These are phyloP conservation scores for Schizotus pectinicornis DNA, from an alignment of 2,888 invertebrate genomes.

Conservation along the genomic window DNA sequence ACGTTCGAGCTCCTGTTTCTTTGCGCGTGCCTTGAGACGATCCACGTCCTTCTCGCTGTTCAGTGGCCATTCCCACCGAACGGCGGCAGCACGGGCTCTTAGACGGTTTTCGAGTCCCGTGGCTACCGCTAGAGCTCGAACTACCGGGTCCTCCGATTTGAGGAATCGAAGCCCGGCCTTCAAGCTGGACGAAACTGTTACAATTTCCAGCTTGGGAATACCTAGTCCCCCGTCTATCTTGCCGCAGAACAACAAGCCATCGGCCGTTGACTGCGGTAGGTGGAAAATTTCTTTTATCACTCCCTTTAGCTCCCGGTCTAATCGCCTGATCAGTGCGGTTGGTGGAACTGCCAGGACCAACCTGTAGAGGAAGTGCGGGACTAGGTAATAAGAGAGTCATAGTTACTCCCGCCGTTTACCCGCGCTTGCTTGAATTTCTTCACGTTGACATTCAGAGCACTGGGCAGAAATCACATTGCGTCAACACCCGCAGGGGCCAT, in stretches of 20 bases:
- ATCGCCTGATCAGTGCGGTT: slow-evolving; percentile 24
- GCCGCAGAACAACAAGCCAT: slow-evolving; percentile 41
- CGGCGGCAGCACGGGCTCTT: slow-evolving; percentile 26
- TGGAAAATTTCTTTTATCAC: slow-evolving; percentile 39
- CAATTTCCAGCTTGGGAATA: slow-evolving; percentile 39
- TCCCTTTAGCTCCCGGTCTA: slow-evolving; percentile 43
- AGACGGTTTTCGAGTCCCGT: slow-evolving; percentile 37
- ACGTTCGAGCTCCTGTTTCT: slow-evolving; percentile 37
- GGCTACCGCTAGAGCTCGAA: slow-evolving; percentile 38
- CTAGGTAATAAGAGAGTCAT: too few relatives aligned
- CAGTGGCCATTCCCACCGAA: slow-evolving; percentile 35
- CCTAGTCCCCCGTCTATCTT: slow-evolving; percentile 48
- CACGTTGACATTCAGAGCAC: too few relatives aligned
- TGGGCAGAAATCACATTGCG: too few relatives aligned
- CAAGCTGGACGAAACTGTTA: slow-evolving; percentile 31
- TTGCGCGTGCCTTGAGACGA: slow-evolving; percentile 18
- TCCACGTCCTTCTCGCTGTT: slow-evolving; percentile 7
- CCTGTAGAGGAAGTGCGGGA: slow-evolving; percentile 52
- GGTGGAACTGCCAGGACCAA: slow-evolving; percentile 46
- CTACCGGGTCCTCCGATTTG: slow-evolving; percentile 34
- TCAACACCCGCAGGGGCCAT: too few relatives aligned
- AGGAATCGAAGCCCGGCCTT: slow-evolving; percentile 30
- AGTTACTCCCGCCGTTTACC: too few relatives aligned
- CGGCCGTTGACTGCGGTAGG: slow-evolving; percentile 37
- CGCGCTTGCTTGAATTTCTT: too few relatives aligned